Percentiles rank a stretch among this genome's conserved stretches.
phyloP scores from a whole-genome alignment of 2,888 invertebrate genomes.

The Blastobasis lacticolella region DNA sequence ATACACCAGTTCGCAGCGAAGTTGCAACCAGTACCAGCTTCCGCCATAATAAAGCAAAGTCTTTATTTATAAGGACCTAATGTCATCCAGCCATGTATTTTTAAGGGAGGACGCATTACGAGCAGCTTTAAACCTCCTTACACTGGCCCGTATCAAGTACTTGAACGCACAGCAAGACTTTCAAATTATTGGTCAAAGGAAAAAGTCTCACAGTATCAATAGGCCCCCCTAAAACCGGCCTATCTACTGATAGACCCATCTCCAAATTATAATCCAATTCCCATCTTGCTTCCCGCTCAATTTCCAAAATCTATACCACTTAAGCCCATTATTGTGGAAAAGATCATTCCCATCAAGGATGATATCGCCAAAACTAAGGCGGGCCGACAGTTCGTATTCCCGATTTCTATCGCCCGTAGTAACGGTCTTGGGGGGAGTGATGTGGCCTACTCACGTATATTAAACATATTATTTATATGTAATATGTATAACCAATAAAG shows the following conservation, averaged over 20 bases:
- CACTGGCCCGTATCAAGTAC: constrained; percentile 12
- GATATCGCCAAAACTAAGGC: neutral
- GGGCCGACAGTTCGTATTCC: neutral
- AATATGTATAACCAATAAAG: no score
- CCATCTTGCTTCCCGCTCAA: neutral
- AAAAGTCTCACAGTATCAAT: constrained; percentile 11
- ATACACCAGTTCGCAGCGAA: neutral
- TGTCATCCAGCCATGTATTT: constrained; percentile 10
- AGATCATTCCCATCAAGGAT: neutral
- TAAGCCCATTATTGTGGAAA: neutral
- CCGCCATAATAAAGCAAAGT: neutral
- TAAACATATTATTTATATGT: no score
- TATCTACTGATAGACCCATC: constrained; percentile 5
- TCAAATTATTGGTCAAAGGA: constrained; percentile 8
- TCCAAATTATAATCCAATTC: no score
- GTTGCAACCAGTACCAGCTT: neutral
- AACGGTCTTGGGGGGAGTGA: neutral
- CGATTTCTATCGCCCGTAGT: neutral
- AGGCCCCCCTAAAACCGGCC: constrained; percentile 19
- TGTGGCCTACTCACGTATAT: neutral
- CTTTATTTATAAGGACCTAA: neutral
- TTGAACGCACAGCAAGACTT: constrained; percentile 6
- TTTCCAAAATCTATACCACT: neutral
- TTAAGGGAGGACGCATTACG: constrained; percentile 12
- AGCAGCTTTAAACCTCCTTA: constrained; percentile 6